These are phyloP conservation scores for Aspidoscelis tigris DNA, from an alignment of 2,113 vertebrate species.

Conservation along the genomic window DNA sequence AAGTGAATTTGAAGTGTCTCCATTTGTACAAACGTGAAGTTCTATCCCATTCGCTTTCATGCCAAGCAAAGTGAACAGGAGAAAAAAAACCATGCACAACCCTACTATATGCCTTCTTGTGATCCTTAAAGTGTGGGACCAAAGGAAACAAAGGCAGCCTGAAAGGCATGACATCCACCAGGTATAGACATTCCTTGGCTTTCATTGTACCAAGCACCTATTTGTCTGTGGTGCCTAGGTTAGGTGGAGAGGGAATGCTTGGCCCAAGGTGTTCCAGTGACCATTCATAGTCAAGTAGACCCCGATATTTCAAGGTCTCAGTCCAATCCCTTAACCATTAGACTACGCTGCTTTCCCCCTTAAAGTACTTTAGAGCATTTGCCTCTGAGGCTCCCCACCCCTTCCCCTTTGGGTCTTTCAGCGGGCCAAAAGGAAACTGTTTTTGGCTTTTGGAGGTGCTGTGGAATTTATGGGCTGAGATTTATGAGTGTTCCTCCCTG, in stretches of 20 bases:
- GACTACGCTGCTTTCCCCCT: background rate
- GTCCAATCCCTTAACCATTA: too few relatives aligned
- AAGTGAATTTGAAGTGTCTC: too few relatives aligned
- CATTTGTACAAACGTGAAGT: too few relatives aligned
- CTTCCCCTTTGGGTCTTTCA: background rate
- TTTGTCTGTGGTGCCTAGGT: background rate
- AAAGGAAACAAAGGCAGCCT: background rate
- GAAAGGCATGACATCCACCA: background rate
- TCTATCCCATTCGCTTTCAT: too few relatives aligned
- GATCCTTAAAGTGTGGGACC: background rate
- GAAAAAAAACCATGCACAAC: too few relatives aligned
- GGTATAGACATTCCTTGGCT: background rate
- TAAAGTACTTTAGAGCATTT: background rate
- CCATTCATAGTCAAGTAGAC: too few relatives aligned
- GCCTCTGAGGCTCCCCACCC: background rate
- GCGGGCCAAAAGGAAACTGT: background rate
- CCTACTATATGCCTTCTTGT: background rate
- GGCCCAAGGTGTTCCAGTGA: too few relatives aligned
- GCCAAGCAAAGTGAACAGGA: too few relatives aligned
- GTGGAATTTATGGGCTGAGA: background rate
- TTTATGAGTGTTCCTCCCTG: background rate
- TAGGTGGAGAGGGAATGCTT: too few relatives aligned
- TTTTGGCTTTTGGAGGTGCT: too few relatives aligned
- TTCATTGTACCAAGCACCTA: background rate
- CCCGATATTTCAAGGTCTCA: too few relatives aligned